Base-by-base conservation (phyloP, 2,113 vertebrate genomes). In the Axis porcinus region DNA sequence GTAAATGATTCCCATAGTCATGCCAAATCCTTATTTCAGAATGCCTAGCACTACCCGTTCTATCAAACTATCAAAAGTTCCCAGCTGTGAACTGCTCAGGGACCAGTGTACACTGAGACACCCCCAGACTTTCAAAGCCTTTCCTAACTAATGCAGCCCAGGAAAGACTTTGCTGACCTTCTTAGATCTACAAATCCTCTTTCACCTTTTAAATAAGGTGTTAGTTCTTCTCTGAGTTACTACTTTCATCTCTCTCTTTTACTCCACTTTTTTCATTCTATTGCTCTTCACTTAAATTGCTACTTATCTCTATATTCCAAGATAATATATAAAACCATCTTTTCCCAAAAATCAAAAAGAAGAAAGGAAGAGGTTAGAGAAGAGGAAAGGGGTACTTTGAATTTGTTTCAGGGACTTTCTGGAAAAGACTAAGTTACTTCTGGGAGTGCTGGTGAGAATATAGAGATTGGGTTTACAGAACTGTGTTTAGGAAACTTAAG, bases 211-310 rank as follows among this genome's bases (percentile, higher is more conserved):
- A 97, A 87, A 83, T 92, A 70, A 36, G 58, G 62, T 87, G n/a
- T 87, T 84, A 93, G 25, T 55, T 92, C 36, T 87, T 92, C 87
- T 78, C 85, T 27, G 52, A 96, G 70, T 94, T 67, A 85, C 12
- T 50, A 28, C 91, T 97, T 95, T 85, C 19, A 92, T 95, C 81
- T 94, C 45, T 83, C 54, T 94, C 62, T 97, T 96, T 91, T 91
- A 19, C 27, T 83, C 25, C 45, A 85, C 40, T 27, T 60, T 17
- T 92, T 98, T 97, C 50, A 91, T 96, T 96, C 60, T 47, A 78
- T 82, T 87, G 15, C 47, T 85, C 52, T 43, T 85, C 23, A 85
- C n/a, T 88, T 87, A 64, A 40, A 92, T 62, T 95, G 64, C 27
- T 78, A 67, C 92, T 88, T 82, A 19, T 30, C n/a, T 87, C 17